A percentile compares a stretch with the other conserved stretches of the same genome.
Evolutionary conservation across 2,797 vertebrate genomes (phyloP).

Genomic region (Rhinoraja longicauda): DNA sequence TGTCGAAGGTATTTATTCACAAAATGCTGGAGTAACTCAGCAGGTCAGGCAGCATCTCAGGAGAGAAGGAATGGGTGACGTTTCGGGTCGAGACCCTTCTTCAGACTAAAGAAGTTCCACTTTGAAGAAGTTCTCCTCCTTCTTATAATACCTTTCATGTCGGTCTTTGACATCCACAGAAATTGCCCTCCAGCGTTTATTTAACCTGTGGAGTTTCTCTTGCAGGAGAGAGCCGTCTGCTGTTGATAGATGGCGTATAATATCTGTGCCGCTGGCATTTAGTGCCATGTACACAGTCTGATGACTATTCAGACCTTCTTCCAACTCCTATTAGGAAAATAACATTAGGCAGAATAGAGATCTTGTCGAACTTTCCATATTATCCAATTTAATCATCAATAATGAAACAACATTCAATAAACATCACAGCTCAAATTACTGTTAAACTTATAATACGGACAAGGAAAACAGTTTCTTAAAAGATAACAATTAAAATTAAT

Average conservation of each 20-base stretch:
- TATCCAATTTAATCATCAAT: background rate
- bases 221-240: conserved; percentile 74
- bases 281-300: conserved; percentile 62
- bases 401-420: no score
- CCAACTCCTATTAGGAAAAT: conserved; percentile 70
- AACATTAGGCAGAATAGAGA: background rate
- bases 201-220: conserved; percentile 72
- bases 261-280: conserved; percentile 70
- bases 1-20: no score
- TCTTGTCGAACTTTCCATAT: background rate
- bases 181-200: conserved; percentile 70
- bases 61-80: no score
- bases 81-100: no score
- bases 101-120: no score
- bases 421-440: background rate
- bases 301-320: conserved; percentile 75
- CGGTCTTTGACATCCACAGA: conserved; percentile 63
- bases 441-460: background rate
- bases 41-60: no score
- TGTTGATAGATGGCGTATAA: conserved; percentile 73
- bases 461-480: background rate
- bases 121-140: no score
- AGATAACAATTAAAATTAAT: background rate
- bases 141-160: conserved; percentile 77
- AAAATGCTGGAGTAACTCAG: no score